Conservation (phyloP, 1,140 invertebrate genomes). For the Zaprionus lachaisei region DNA sequence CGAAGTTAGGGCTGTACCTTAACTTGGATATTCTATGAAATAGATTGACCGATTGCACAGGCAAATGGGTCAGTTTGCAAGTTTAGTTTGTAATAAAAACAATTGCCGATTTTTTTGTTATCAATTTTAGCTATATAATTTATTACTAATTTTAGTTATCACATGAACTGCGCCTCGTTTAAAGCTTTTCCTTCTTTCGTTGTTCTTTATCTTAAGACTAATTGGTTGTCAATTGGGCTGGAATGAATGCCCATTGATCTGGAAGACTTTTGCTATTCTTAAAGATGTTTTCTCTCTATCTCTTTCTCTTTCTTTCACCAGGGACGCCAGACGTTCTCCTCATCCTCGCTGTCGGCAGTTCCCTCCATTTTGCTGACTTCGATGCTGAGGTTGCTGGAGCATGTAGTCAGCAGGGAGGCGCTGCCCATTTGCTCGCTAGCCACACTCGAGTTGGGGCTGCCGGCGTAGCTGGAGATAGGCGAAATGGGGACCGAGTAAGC, state of each 20-base stretch:
- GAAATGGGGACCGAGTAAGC: constrained; percentile 80
- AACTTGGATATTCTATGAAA: background rate
- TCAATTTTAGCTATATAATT: constrained; percentile 68
- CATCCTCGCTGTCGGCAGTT: constrained; percentile 82
- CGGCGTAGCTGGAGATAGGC: constrained; percentile 75
- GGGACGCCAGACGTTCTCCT: constrained; percentile 88
- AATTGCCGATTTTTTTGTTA: constrained; percentile 36
- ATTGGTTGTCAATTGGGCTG: constrained; percentile 27
- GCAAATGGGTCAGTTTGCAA: no score
- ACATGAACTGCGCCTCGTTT: constrained; percentile 70
- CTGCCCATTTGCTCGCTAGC: constrained; percentile 50
- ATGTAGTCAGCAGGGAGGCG: constrained; percentile 70
- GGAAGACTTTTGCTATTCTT: constrained; percentile 66
- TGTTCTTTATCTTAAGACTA: constrained; percentile 51
- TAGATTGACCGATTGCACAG: no score
- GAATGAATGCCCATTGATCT: constrained; percentile 41
- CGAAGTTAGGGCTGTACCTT: background rate
- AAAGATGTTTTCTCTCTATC: constrained; percentile 9
- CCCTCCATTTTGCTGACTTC: constrained; percentile 64
- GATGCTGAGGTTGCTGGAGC: constrained; percentile 47
- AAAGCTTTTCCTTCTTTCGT: constrained; percentile 58
- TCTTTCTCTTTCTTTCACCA: constrained; percentile 85
- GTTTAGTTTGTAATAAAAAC: constrained; percentile 27
- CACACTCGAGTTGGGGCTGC: constrained; percentile 74
- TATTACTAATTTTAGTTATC: constrained; percentile 70